These are phyloP conservation scores for Coptodon bakossiorum DNA, from an alignment of 2,113 vertebrate genomes.

Conservation along the genomic window DNA sequence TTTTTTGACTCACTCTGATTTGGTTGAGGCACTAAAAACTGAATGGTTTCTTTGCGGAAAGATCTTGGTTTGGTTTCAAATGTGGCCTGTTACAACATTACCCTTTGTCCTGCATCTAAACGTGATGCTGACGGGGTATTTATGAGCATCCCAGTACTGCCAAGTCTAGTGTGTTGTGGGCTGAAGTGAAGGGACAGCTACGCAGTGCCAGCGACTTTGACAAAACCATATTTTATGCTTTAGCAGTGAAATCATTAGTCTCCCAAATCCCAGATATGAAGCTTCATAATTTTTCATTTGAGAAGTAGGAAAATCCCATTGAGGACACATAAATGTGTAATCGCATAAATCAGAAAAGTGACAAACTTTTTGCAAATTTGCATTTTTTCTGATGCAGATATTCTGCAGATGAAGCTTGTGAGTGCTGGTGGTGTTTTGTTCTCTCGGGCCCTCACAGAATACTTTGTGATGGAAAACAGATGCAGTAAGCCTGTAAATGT, in stretches of 20 bases:
- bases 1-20: not conserved
- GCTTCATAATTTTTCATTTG: fast-evolving
- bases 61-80: not conserved
- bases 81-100: not conserved
- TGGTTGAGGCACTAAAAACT: not conserved
- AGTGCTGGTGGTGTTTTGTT: not conserved
- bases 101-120: not conserved
- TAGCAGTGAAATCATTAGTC: not conserved
- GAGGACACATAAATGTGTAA: not conserved
- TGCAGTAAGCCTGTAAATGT: constrained; percentile 15
- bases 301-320: not conserved
- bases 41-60: not conserved
- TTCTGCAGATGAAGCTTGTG: not conserved
- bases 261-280: not conserved
- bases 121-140: not conserved
- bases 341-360: fast-evolving
- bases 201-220: not conserved
- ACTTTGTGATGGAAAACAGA: constrained; percentile 40
- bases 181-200: not conserved
- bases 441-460: not conserved
- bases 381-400: not conserved
- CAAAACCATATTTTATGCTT: not conserved
- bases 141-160: not conserved
- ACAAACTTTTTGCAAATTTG: not conserved
- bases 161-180: fast-evolving